Percentiles rank a stretch among this genome's conserved stretches.
Evolutionary conservation across 2,888 invertebrate genomes (phyloP).

Genomic region (Eledone cirrhosa): DNA sequence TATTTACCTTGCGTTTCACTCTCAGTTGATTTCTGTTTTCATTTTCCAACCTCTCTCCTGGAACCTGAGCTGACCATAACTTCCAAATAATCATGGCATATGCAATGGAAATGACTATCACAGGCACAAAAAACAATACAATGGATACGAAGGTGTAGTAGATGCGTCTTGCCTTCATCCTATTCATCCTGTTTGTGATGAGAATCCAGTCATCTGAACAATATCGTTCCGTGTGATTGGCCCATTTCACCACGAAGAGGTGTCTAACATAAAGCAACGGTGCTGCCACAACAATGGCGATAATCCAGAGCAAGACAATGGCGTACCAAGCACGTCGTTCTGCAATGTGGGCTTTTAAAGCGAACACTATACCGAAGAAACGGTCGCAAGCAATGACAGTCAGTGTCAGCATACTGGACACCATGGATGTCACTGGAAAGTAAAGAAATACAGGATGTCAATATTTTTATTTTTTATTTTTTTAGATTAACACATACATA

Average conservation of each 20-base stretch:
- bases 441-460: constrained; percentile 1
- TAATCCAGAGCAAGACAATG: constrained; percentile 76
- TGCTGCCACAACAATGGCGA: constrained; percentile 73
- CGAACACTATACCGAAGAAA: constrained; percentile 80
- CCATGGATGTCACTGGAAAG: constrained; percentile 74
- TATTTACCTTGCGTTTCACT: constrained; percentile 60
- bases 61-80: constrained; percentile 69
- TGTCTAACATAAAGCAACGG: constrained; percentile 66
- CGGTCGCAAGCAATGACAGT: constrained; percentile 84
- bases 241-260: constrained; percentile 75
- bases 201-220: constrained; percentile 73
- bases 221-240: constrained; percentile 78
- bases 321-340: constrained; percentile 75
- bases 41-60: constrained; percentile 63
- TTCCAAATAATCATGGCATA: constrained; percentile 78
- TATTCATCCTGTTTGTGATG: constrained; percentile 35
- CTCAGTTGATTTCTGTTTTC: constrained; percentile 61
- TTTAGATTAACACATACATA: no score
- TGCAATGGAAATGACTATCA: constrained; percentile 78
- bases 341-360: constrained; percentile 77
- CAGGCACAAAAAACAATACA: constrained; percentile 81
- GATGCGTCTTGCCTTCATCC: constrained; percentile 70
- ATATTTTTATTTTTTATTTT: no score
- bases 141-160: constrained; percentile 84
- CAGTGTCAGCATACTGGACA: constrained; percentile 81